Conservation (phyloP, 2,797 vertebrate genomes). For the Lerista edwardsae region DNA sequence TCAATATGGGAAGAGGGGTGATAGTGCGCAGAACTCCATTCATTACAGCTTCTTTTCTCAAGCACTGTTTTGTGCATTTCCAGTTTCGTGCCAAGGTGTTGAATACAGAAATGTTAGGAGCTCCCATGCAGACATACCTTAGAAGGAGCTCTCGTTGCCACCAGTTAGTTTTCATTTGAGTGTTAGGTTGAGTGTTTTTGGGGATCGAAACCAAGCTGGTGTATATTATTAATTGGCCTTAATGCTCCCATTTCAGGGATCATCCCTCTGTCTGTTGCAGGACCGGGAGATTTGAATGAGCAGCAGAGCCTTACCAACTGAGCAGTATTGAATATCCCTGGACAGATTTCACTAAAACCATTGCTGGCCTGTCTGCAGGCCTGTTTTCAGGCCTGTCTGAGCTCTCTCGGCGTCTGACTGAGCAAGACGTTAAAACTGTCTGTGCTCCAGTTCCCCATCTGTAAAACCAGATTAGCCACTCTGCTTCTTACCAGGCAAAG, state of each 20-base stretch:
- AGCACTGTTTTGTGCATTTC: not conserved
- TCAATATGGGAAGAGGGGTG: not conserved
- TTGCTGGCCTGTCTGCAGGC: too few relatives aligned
- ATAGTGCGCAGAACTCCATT: not conserved
- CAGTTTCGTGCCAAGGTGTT: not conserved
- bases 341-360: not conserved
- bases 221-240: not conserved
- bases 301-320: not conserved
- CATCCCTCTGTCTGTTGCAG: not conserved
- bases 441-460: slow-evolving; percentile 11
- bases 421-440: slow-evolving; percentile 11
- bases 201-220: not conserved
- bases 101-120: not conserved
- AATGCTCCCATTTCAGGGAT: not conserved
- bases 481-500: not conserved
- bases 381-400: not conserved
- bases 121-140: not conserved
- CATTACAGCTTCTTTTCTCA: not conserved
- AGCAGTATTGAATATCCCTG: not conserved
- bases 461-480: not conserved
- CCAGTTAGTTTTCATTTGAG: not conserved
- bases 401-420: not conserved
- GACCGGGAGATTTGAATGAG: not conserved
- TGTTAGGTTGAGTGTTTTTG: not conserved
- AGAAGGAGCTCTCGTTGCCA: not conserved